Evolutionary conservation across 1,140 invertebrate genomes (phyloP).

Genomic region (Solen grandis): DNA sequence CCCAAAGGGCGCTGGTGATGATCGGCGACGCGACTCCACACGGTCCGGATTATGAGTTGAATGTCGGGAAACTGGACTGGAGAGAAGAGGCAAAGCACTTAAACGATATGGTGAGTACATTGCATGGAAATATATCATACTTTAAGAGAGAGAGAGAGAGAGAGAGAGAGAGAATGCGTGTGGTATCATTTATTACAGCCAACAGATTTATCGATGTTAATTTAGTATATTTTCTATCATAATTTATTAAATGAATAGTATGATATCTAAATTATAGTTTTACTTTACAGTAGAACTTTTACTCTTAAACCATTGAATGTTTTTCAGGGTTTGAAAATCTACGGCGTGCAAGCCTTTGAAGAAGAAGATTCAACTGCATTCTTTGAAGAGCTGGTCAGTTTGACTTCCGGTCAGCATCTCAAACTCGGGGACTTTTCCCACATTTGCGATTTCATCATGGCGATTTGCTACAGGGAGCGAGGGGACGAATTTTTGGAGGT

Average conservation of each 20-base stretch:
- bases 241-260: too few species aligned
- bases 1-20: slow-evolving; percentile 72
- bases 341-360: slow-evolving; percentile 64
- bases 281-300: too few species aligned
- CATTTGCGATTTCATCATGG: slow-evolving; percentile 72
- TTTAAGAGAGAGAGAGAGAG: too few species aligned
- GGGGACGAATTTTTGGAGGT: slow-evolving; percentile 66
- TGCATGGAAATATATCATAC: too few species aligned
- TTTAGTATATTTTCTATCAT: too few species aligned
- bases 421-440: slow-evolving; percentile 65
- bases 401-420: slow-evolving; percentile 69
- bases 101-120: slow-evolving; percentile 48
- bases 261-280: too few species aligned
- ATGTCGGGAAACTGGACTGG: slow-evolving; percentile 73
- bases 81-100: slow-evolving; percentile 63
- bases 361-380: slow-evolving; percentile 55
- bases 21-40: slow-evolving; percentile 78
- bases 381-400: slow-evolving; percentile 61
- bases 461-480: slow-evolving; percentile 71
- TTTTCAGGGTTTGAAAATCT: slow-evolving; percentile 70
- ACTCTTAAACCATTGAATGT: too few species aligned
- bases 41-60: slow-evolving; percentile 65
- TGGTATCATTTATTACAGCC: too few species aligned
- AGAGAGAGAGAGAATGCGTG: too few species aligned
- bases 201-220: too few species aligned